phyloP scores from a whole-genome alignment of 2,888 invertebrate species.

The Cephus rjabovi region DNA sequence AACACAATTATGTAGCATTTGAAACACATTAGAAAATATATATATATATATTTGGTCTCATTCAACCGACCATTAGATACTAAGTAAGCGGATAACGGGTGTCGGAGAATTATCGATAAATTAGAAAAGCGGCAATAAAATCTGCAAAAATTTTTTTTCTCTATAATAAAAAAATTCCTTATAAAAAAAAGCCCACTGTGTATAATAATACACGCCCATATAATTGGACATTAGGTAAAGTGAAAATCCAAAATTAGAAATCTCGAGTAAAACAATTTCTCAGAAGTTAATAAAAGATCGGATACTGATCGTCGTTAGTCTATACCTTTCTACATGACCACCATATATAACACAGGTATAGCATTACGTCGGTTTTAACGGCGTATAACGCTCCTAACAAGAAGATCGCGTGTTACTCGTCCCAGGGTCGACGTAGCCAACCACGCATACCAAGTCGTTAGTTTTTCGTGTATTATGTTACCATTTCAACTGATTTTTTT shows the following conservation, averaged over 20 bases:
- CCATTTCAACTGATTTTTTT: constrained; percentile 12
- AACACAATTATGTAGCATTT: constrained; percentile 27
- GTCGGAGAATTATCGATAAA: background rate
- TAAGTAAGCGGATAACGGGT: constrained; percentile 28
- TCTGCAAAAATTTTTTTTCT: background rate
- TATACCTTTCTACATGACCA: background rate
- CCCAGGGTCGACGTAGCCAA: constrained; percentile 36
- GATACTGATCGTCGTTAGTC: background rate
- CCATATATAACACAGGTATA: constrained; percentile 23
- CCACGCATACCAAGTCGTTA: constrained; percentile 27
- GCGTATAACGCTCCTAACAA: constrained; percentile 54
- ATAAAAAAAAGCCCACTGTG: background rate
- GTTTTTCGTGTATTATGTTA: constrained; percentile 1
- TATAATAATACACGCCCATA: background rate
- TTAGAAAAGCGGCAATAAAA: background rate
- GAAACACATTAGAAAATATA: background rate
- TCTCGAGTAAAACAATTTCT: background rate
- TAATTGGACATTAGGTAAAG: background rate
- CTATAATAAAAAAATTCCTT: background rate
- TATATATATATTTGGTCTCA: constrained; percentile 31
- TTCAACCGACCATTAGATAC: constrained; percentile 19
- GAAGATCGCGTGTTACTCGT: constrained; percentile 53
- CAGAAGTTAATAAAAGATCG: background rate
- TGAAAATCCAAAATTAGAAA: background rate
- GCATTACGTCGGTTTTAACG: constrained; percentile 51